Base-by-base conservation (phyloP, 2,113 vertebrate species). In the Alosa alosa region DNA sequence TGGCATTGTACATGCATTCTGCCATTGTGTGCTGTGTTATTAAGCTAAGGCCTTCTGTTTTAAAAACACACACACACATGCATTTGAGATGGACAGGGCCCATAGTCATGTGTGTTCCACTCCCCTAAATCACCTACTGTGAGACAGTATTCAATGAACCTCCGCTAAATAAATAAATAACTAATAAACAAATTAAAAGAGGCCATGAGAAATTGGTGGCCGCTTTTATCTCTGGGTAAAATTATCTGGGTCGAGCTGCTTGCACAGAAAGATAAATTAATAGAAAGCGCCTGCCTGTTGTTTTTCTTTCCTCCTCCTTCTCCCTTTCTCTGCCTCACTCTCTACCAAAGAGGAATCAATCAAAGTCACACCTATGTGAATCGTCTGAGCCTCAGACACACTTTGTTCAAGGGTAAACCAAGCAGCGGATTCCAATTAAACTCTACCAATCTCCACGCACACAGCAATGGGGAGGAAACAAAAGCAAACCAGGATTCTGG, bases 121-220 rank as follows among this genome's bases (percentile, higher is more conserved):
- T 78, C 72, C 72, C 31, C 72, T 18, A 78, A 15, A 20, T 15
- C 72, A 18, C 72, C 72, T 78, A 36, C 72, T 78, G 72, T 39
- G 72, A 78, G 72, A 3, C 72, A 78, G 72, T 36, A 36, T 78
- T 8, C 36, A 41, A 15, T 39, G 72, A 36, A 60, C 55, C 55
- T 17, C 64, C 3, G 31, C 36, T 78, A 78, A 39, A 78, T 78
- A 75, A 36, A 75, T 75, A 75, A 75, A 36, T 36, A 39, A 78
- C n/a, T 39, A 78, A 78, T 78, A 78, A 78, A 78, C 72, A 78
- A 78, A 78, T 78, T 78, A 78, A 78, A 75, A 78, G 72, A 78
- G 72, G 25, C 72, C 72, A 78, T 78, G 72, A 78, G 31, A 78
- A 78, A 15, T 78, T 11, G 22, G 72, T 41, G 72, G 36, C 72